phyloP scores from a whole-genome alignment of 2,113 vertebrate genomes.

The Spea multiplicata region DNA sequence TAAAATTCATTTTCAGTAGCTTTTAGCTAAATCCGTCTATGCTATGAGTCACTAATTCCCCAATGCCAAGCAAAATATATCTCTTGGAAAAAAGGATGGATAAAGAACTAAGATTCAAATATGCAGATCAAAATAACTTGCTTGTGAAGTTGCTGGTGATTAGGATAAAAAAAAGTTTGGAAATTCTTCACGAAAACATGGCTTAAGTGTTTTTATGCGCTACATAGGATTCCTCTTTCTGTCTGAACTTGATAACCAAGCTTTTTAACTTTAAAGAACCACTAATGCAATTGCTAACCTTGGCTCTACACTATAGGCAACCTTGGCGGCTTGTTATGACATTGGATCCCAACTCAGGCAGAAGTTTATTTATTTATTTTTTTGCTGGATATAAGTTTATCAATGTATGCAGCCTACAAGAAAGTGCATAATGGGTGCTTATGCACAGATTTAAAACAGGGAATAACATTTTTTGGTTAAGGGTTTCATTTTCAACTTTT shows the following conservation, averaged over 20 bases:
- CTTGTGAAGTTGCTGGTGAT: slow-evolving; percentile 69
- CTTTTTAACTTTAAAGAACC: no score
- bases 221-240: background rate
- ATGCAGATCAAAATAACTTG: slow-evolving; percentile 66
- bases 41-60: slow-evolving; percentile 70
- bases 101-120: slow-evolving; percentile 76
- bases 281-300: no score
- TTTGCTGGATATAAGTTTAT: no score
- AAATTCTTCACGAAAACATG: background rate
- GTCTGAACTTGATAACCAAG: background rate
- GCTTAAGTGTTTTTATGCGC: background rate
- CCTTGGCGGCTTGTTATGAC: no score
- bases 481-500: no score
- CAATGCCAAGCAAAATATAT: slow-evolving; percentile 80
- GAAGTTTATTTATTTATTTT: no score
- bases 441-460: no score
- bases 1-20: slow-evolving; percentile 80
- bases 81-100: slow-evolving; percentile 72
- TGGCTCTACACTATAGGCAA: no score
- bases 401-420: no score
- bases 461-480: no score
- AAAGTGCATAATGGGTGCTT: no score
- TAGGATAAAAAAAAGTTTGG: slow-evolving; percentile 41
- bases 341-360: no score
- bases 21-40: slow-evolving; percentile 76